A percentile compares a stretch with the other conserved stretches of the same genome.
These are phyloP conservation scores for Littorina saxatilis DNA, from an alignment of 1,140 invertebrate species.

Conservation along the genomic window DNA sequence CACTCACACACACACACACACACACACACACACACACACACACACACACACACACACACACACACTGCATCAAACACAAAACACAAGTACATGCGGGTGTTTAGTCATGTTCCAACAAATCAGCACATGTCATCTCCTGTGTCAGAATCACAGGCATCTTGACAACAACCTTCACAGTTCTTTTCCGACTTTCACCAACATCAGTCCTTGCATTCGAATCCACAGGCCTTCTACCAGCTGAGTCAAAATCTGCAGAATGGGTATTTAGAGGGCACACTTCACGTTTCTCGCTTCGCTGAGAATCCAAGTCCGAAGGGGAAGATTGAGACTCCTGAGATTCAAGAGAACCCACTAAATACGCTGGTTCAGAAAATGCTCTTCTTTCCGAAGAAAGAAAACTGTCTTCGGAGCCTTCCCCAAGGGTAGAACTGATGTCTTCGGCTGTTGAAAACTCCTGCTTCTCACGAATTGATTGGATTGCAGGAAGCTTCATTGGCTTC, in stretches of 20 bases:
- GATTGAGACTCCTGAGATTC: not conserved
- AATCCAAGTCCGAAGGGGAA: not conserved
- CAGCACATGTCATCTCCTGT: not conserved
- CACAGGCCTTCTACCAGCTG: no score
- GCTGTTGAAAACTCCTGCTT: not conserved
- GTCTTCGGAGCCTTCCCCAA: not conserved
- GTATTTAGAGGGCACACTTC: no score
- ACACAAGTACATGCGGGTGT: not conserved
- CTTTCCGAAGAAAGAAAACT: no score
- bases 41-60: not conserved
- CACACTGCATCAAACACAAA: not conserved
- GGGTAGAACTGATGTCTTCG: no score
- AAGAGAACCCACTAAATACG: not conserved
- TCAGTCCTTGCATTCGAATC: no score
- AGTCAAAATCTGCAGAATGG: no score
- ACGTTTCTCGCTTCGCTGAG: no score
- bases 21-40: not conserved
- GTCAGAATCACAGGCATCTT: slow-evolving; percentile 17
- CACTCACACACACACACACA: slow-evolving; percentile 16
- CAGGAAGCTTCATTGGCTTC: not conserved
- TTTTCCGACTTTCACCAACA: not conserved
- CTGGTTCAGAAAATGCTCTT: not conserved
- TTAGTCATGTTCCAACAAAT: slow-evolving; percentile 15
- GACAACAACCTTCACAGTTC: not conserved
- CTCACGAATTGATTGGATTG: not conserved